phyloP scores from a whole-genome alignment of 2,113 vertebrate species.

The Bubo scandiacus region DNA sequence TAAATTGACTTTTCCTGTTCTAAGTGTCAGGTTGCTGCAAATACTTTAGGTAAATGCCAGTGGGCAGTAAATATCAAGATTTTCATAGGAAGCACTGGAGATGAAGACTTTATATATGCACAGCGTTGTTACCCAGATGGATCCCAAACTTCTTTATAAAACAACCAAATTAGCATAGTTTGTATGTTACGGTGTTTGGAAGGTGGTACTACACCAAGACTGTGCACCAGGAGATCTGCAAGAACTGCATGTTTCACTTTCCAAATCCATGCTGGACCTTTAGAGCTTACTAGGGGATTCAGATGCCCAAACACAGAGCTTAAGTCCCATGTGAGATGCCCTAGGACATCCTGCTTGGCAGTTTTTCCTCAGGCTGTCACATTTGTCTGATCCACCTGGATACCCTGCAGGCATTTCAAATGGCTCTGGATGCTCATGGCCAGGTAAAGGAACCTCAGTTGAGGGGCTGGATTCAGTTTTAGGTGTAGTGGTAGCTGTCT shows the following conservation, averaged over 20 bases:
- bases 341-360: background rate
- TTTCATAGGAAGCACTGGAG: background rate
- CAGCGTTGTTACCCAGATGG: background rate
- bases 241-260: background rate
- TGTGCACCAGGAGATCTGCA: background rate
- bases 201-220: background rate
- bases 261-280: background rate
- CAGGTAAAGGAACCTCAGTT: background rate
- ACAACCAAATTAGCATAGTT: background rate
- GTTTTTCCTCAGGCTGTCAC: background rate
- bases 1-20: constrained; percentile 8
- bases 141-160: background rate
- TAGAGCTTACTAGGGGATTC: background rate
- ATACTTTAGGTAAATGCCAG: constrained; percentile 4
- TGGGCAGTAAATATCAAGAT: background rate
- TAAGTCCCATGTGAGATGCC: background rate
- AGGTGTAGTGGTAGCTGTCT: background rate
- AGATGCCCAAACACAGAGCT: background rate
- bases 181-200: background rate
- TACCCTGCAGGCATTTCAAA: background rate
- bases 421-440: background rate
- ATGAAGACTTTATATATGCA: background rate
- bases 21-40: constrained; percentile 4
- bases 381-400: background rate
- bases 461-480: background rate